Percentiles rank a stretch among this genome's conserved stretches.
Evolutionary conservation across 2,113 vertebrate species (phyloP).

Genomic region (Corynorhinus townsendii): DNA sequence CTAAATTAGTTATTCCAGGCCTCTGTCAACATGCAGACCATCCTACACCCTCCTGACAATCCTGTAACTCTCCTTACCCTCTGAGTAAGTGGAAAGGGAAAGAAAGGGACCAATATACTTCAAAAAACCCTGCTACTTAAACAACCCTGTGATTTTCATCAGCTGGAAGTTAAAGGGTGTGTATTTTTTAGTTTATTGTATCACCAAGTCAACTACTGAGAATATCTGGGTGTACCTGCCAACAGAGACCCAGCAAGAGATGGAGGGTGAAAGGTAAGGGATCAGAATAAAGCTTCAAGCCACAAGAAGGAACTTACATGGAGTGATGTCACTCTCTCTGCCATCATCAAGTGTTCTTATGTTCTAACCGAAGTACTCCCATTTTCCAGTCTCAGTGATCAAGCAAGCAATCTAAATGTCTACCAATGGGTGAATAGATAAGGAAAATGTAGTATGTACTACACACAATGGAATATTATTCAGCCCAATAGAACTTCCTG

Average conservation of each 20-base stretch:
- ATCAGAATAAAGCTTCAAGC: neutral
- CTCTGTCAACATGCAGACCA: neutral
- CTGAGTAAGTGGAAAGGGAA: neutral
- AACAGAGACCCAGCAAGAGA: neutral
- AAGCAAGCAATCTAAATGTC: too few relatives aligned
- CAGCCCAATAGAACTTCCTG: too few relatives aligned
- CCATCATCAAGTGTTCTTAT: neutral
- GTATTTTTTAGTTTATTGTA: neutral
- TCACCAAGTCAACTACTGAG: neutral
- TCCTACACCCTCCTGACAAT: neutral
- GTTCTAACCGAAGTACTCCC: neutral
- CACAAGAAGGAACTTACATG: neutral
- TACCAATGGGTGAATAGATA: too few relatives aligned
- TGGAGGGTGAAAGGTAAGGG: neutral
- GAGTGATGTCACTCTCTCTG: neutral
- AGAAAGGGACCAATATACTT: neutral
- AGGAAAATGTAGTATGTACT: too few relatives aligned
- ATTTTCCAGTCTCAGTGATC: neutral
- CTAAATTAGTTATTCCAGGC: neutral
- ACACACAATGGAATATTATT: too few relatives aligned
- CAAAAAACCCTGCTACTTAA: slow-evolving; percentile 30
- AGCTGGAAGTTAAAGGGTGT: neutral
- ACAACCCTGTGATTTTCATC: neutral
- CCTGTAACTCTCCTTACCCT: neutral
- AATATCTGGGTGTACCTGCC: neutral